phyloP scores from a whole-genome alignment of 2,797 vertebrate genomes.

The Neosilurus hyrtlii region DNA sequence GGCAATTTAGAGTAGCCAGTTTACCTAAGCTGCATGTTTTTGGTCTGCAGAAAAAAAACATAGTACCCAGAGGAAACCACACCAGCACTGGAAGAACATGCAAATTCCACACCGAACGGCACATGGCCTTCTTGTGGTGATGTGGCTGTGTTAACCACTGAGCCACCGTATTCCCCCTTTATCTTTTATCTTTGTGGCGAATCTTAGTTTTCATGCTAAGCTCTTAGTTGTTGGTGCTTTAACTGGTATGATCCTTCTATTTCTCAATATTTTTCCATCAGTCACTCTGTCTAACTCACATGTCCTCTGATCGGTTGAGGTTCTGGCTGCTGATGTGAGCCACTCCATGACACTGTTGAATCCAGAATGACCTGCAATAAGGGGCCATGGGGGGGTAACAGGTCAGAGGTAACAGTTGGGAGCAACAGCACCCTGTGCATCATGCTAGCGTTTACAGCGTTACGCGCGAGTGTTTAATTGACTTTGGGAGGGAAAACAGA shows the following conservation, averaged over 20 bases:
- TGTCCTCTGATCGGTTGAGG: conserved; percentile 78
- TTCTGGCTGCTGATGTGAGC: conserved; percentile 80
- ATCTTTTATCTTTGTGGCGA: background rate
- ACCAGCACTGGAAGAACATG: too few species aligned
- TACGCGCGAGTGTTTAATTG: background rate
- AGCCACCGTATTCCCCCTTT: background rate
- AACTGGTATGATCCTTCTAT: background rate
- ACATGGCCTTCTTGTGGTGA: too few species aligned
- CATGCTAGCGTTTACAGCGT: conserved; percentile 60
- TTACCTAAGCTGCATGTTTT: too few species aligned
- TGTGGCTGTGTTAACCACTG: too few species aligned
- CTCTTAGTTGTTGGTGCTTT: background rate
- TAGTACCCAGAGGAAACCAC: too few species aligned
- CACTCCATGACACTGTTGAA: conserved; percentile 74
- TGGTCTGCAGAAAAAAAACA: too few species aligned
- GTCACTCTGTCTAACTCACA: conserved; percentile 68
- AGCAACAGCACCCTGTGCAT: conserved; percentile 55
- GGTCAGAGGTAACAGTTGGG: conserved; percentile 47
- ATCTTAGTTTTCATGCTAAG: background rate
- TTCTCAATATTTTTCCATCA: background rate
- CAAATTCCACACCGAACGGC: too few species aligned
- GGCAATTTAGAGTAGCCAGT: too few species aligned
- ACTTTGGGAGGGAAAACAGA: background rate
- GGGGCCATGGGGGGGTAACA: conserved; percentile 53
- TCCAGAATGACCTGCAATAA: conserved; percentile 78